Conservation (phyloP, 2,113 vertebrate genomes). For the Prunella himalayana region DNA sequence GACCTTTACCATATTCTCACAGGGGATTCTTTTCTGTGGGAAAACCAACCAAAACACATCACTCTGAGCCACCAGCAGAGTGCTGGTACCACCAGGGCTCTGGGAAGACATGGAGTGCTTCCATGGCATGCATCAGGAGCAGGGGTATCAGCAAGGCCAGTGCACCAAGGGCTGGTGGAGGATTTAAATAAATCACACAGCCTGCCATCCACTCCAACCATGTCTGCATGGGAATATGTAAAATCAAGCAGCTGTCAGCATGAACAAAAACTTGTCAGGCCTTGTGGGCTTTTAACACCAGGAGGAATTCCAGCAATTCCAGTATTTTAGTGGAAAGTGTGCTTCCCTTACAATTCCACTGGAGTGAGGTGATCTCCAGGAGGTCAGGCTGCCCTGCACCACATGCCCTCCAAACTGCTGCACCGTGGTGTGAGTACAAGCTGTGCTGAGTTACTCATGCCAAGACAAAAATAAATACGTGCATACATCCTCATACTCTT, state of each 20-base stretch:
- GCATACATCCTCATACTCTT: not conserved
- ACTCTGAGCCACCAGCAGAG: not conserved
- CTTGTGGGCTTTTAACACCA: not conserved
- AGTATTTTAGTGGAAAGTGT: not conserved
- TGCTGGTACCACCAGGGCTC: not conserved
- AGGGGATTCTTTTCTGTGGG: not conserved
- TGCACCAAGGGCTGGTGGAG: not conserved
- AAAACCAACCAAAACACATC: not conserved
- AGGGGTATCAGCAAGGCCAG: not conserved
- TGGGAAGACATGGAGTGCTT: not conserved
- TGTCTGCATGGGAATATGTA: not conserved
- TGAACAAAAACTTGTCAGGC: not conserved
- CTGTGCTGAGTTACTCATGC: not conserved
- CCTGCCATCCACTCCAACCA: not conserved
- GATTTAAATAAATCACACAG: not conserved
- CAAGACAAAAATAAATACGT: constrained; percentile 19
- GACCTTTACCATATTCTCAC: not conserved
- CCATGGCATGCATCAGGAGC: not conserved
- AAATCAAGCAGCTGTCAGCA: not conserved
- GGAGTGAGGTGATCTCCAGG: not conserved
- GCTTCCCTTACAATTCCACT: not conserved
- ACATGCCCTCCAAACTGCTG: not conserved
- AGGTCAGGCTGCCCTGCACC: not conserved
- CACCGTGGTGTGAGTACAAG: not conserved
- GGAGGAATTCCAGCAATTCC: not conserved